Conservation (phyloP, 2,797 vertebrate genomes). For the Chelon auratus region DNA sequence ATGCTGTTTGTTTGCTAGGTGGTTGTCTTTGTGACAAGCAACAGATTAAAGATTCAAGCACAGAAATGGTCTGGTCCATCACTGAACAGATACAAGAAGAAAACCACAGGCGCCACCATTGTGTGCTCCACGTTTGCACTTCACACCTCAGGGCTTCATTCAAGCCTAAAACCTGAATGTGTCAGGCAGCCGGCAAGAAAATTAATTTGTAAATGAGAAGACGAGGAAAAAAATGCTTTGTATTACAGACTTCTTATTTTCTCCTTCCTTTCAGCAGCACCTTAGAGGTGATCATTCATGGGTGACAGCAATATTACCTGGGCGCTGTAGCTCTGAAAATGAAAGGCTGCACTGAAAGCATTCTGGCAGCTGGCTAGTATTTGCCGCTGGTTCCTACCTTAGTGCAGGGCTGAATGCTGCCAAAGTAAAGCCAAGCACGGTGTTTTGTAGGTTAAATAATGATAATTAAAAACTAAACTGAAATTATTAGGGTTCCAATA, state of each 20-base stretch:
- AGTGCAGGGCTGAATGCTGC: background rate
- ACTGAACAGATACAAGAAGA: background rate
- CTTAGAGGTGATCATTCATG: slow-evolving; percentile 34
- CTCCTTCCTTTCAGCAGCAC: slow-evolving; percentile 22
- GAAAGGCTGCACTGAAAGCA: slow-evolving; percentile 21
- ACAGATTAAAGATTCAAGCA: background rate
- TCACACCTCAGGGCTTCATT: slow-evolving; percentile 10
- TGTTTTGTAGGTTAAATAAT: background rate
- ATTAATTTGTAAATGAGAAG: slow-evolving; percentile 26
- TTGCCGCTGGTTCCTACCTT: background rate
- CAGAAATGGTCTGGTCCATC: background rate
- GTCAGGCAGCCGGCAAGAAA: slow-evolving; percentile 23
- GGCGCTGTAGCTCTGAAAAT: slow-evolving; percentile 20
- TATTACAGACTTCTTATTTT: slow-evolving; percentile 19
- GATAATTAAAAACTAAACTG: background rate
- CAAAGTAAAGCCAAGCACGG: background rate
- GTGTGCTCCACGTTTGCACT: background rate
- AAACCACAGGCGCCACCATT: background rate
- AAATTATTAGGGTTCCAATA: background rate
- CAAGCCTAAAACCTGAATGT: slow-evolving; percentile 8
- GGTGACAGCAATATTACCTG: slow-evolving; percentile 40
- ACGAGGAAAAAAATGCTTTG: background rate
- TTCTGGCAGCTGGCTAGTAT: background rate
- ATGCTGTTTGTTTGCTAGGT: too few relatives aligned
- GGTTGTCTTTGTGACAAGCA: background rate